These are phyloP conservation scores for Metopolophium dirhodum DNA, from an alignment of 1,140 invertebrate species.

Conservation along the genomic window DNA sequence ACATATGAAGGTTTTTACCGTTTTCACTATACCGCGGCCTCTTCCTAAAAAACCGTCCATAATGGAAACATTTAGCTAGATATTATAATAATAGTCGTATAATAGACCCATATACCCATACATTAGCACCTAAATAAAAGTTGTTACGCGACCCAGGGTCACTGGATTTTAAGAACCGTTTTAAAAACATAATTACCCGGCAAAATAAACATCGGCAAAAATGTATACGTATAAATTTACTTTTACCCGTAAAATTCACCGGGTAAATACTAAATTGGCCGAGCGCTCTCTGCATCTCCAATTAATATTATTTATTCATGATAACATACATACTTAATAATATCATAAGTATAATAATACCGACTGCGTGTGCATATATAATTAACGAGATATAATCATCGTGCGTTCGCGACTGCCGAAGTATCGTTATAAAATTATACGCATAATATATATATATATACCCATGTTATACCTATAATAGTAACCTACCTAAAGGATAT, in stretches of 20 bases:
- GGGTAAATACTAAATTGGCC: background rate
- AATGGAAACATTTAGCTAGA: too few relatives aligned
- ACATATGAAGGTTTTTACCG: too few relatives aligned
- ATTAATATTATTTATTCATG: background rate
- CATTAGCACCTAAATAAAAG: background rate
- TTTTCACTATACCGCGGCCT: too few relatives aligned
- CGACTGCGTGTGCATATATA: background rate
- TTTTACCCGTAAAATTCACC: background rate
- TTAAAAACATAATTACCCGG: too few relatives aligned
- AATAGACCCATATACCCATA: too few relatives aligned
- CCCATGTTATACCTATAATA: background rate
- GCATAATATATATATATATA: too few relatives aligned
- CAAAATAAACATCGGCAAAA: background rate
- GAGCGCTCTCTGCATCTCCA: background rate
- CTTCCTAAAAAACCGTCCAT: too few relatives aligned
- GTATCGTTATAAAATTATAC: background rate
- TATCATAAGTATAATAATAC: background rate
- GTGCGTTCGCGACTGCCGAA: background rate
- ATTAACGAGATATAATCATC: background rate
- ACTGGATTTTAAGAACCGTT: background rate
- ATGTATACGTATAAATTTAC: background rate
- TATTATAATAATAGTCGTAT: too few relatives aligned
- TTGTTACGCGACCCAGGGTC: background rate
- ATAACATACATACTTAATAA: background rate
- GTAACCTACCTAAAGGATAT: slow-evolving; percentile 1